phyloP scores from a whole-genome alignment of 2,888 invertebrate genomes.

The Hartigia nigra region DNA sequence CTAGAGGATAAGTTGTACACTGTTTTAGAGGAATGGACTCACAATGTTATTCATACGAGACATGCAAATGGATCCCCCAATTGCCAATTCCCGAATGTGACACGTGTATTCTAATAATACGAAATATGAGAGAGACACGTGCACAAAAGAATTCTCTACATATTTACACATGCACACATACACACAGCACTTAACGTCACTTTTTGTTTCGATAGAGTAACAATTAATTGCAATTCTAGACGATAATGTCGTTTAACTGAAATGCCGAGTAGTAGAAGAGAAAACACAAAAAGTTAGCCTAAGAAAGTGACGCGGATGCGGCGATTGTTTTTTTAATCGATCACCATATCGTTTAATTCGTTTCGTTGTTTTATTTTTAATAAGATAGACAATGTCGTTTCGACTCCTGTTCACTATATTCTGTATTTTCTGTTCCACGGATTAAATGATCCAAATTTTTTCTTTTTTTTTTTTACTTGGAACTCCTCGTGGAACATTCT shows the following conservation, averaged over 20 bases:
- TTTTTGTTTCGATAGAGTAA: not conserved
- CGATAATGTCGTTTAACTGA: not conserved
- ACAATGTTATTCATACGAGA: not conserved
- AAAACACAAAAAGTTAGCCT: not conserved
- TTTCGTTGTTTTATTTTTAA: not conserved
- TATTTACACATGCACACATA: not conserved
- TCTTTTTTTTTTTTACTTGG: not conserved
- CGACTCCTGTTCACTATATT: not conserved
- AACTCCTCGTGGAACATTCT: conserved; percentile 1
- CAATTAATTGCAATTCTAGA: not conserved
- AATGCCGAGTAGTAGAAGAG: not conserved
- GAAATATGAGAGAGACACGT: not conserved
- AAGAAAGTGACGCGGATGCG: not conserved
- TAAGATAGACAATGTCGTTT: not conserved
- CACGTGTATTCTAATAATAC: not conserved
- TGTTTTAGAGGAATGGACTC: conserved; percentile 27
- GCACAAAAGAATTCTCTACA: not conserved
- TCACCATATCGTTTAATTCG: not conserved
- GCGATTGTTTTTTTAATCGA: not conserved
- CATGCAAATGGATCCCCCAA: conserved; percentile 8
- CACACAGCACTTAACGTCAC: not conserved
- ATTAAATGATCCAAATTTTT: not conserved
- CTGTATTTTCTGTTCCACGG: conserved; percentile 1
- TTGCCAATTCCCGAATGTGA: not conserved
- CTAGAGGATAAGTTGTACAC: conserved; percentile 55